phyloP scores from a whole-genome alignment of 2,797 vertebrate genomes.

The Enteromius radiatus region DNA sequence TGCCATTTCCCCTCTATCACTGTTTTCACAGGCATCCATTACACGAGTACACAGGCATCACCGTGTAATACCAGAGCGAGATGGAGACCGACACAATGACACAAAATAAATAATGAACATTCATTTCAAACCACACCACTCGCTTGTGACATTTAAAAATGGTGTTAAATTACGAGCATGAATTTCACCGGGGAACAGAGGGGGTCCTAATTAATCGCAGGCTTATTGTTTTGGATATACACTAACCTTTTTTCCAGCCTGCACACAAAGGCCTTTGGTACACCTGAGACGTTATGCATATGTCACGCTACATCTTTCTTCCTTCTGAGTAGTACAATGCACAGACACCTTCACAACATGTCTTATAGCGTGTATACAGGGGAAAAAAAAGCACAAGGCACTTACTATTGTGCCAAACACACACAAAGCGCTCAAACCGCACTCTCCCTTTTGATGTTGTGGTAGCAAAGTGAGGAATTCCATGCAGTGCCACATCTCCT shows the following conservation, averaged over 20 bases:
- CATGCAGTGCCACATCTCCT: conserved; percentile 61
- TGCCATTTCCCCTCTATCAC: conserved; percentile 25
- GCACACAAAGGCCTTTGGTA: conserved; percentile 18
- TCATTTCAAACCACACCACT: conserved; percentile 69
- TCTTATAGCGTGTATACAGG: conserved; percentile 18
- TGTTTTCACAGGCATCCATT: conserved; percentile 20
- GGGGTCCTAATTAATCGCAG: conserved; percentile 71
- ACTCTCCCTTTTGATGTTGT: conserved; percentile 16
- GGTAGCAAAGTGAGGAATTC: conserved; percentile 56
- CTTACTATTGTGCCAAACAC: conserved; percentile 16
- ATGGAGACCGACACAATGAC: conserved; percentile 52
- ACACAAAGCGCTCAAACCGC: not conserved
- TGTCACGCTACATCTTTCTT: conserved; percentile 7
- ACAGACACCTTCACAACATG: conserved; percentile 2
- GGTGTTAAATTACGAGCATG: conserved; percentile 71
- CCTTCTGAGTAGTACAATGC: conserved; percentile 5
- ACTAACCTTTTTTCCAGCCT: conserved; percentile 55
- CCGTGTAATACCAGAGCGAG: conserved; percentile 24
- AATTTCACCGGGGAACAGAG: conserved; percentile 70
- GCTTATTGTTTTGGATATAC: conserved; percentile 54
- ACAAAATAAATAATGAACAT: conserved; percentile 68
- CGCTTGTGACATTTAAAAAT: conserved; percentile 74
- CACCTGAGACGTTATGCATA: not conserved
- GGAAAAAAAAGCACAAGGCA: not conserved
- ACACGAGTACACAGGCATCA: conserved; percentile 5